A percentile compares a stretch with the other conserved stretches of the same genome.
Evolutionary conservation across 1,140 invertebrate genomes (phyloP).

Genomic region (Pseudoatta argentina): DNA sequence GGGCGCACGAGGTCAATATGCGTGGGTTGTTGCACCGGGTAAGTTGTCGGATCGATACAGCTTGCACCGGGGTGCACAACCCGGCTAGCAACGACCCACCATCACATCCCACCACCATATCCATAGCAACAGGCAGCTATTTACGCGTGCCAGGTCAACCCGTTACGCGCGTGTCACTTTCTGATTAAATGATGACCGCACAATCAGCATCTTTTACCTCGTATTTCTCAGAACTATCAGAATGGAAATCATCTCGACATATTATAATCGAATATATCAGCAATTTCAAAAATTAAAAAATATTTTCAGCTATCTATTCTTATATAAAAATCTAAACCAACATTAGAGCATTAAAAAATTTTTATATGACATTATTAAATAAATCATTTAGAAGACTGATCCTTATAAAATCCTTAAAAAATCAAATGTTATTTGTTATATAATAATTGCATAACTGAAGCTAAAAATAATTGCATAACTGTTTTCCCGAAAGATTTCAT

Average conservation of each 20-base stretch:
- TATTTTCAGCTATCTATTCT: not conserved
- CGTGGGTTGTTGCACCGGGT: conserved; percentile 85
- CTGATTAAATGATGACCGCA: conserved; percentile 46
- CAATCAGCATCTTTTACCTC: conserved; percentile 10
- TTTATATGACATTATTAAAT: not conserved
- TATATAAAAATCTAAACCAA: not conserved
- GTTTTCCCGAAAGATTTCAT: not conserved
- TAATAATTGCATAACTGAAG: not conserved
- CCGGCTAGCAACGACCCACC: conserved; percentile 75
- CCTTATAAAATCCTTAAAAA: not conserved
- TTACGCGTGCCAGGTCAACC: conserved; percentile 62
- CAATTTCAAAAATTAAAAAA: conserved; percentile 6
- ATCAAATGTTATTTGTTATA: not conserved
- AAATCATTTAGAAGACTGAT: not conserved
- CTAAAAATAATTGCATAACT: not conserved
- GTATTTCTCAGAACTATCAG: not conserved
- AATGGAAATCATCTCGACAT: not conserved
- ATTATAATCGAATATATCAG: not conserved
- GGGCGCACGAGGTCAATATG: conserved; percentile 79
- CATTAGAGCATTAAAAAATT: not conserved
- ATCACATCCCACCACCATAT: conserved; percentile 62
- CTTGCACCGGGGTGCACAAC: conserved; percentile 79
- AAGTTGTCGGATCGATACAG: conserved; percentile 81
- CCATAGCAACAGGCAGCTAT: conserved; percentile 81
- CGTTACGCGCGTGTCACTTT: conserved; percentile 49